Percentiles rank a stretch among this genome's conserved stretches.
Evolutionary conservation across 2,797 vertebrate species (phyloP).

Genomic region (Sebastes hubbsi): DNA sequence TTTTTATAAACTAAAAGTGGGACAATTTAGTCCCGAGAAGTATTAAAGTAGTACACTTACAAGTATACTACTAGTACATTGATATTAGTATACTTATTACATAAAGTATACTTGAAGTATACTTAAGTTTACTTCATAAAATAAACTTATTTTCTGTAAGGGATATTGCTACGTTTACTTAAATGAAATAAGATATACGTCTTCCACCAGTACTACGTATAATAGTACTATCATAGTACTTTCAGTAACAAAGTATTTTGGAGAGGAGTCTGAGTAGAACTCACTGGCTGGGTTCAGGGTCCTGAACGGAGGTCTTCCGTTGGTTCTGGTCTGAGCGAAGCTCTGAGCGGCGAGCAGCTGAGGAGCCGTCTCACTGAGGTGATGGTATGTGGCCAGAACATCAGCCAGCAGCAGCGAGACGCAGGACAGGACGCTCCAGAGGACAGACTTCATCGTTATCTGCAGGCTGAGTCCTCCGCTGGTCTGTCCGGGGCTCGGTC

Average conservation of each 20-base stretch:
- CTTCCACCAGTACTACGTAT: too few species aligned
- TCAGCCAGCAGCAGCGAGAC: slow-evolving; percentile 69
- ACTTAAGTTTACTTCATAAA: too few species aligned
- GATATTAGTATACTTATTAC: too few species aligned
- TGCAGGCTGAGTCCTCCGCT: slow-evolving; percentile 35
- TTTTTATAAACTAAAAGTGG: too few species aligned
- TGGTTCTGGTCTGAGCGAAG: slow-evolving; percentile 72
- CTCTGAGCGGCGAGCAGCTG: slow-evolving; percentile 70
- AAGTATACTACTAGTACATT: too few species aligned
- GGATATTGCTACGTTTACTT: neutral
- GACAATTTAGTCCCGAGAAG: too few species aligned
- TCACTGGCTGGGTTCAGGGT: slow-evolving; percentile 79
- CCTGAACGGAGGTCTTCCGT: slow-evolving; percentile 52
- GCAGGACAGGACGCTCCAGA: slow-evolving; percentile 68
- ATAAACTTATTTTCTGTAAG: too few species aligned
- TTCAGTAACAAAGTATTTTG: neutral
- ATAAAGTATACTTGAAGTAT: too few species aligned
- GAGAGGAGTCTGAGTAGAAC: neutral
- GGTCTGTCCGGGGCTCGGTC: slow-evolving; percentile 6
- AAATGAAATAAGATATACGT: neutral
- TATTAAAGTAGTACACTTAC: too few species aligned
- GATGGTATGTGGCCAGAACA: slow-evolving; percentile 69
- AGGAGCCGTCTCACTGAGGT: slow-evolving; percentile 56
- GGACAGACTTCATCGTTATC: slow-evolving; percentile 66
- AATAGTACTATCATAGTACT: neutral